These are phyloP conservation scores for Microctonus aethiopoides DNA, from an alignment of 2,888 invertebrate genomes.

Conservation along the genomic window DNA sequence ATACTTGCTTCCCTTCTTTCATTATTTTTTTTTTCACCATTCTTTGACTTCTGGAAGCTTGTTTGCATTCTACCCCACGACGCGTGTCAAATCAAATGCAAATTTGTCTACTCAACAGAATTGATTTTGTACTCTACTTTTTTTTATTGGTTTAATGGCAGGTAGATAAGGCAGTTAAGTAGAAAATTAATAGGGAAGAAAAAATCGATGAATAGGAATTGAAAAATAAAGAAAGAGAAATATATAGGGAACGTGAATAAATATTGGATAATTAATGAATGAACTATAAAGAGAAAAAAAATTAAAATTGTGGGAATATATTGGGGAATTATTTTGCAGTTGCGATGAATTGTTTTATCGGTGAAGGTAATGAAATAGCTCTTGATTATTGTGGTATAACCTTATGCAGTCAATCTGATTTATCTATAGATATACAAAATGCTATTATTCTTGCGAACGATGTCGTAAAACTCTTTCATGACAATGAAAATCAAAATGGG, in stretches of 20 bases:
- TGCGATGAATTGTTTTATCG: background rate
- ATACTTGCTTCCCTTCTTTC: background rate
- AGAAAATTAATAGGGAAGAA: too few species aligned
- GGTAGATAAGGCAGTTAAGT: too few species aligned
- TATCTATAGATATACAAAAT: background rate
- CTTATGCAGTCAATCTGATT: background rate
- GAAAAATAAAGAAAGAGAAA: background rate
- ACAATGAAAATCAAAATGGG: background rate
- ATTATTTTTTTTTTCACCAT: too few species aligned
- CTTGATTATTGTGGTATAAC: background rate
- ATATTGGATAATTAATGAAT: background rate
- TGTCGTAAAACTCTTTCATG: conserved; percentile 1
- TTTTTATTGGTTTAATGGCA: too few species aligned
- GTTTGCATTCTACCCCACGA: background rate
- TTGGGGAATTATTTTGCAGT: background rate
- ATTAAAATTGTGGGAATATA: background rate
- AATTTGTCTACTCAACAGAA: background rate
- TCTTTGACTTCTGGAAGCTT: background rate
- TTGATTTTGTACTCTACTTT: background rate
- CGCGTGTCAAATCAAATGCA: background rate
- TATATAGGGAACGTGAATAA: background rate
- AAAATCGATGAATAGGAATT: too few species aligned
- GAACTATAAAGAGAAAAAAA: background rate
- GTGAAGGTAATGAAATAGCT: background rate
- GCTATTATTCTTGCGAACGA: background rate